phyloP scores from a whole-genome alignment of 2,113 vertebrate species.

The Podilymbus podiceps region DNA sequence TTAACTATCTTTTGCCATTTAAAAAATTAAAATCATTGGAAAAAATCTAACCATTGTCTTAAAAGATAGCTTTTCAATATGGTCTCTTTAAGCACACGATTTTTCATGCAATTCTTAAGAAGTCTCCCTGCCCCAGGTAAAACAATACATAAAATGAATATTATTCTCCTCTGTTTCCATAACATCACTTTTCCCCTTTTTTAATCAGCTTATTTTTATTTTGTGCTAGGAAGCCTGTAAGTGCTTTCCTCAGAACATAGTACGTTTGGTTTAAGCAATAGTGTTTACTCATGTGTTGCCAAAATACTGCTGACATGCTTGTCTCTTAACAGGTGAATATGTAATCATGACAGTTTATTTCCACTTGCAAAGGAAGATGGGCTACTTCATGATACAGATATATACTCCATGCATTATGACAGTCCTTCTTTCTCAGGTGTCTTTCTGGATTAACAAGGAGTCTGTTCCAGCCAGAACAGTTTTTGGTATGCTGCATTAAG shows the following conservation, averaged over 20 bases:
- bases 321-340: constrained; percentile 89
- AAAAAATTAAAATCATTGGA: not conserved
- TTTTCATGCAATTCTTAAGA: not conserved
- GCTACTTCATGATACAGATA: constrained; percentile 97
- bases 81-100: not conserved
- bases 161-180: not conserved
- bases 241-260: not conserved
- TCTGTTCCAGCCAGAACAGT: constrained; percentile 95
- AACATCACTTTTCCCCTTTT: not conserved
- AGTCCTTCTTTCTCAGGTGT: constrained; percentile 94
- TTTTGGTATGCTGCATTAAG: constrained; percentile 81
- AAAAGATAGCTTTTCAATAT: not conserved
- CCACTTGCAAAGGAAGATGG: constrained; percentile 97
- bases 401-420: constrained; percentile 98
- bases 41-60: not conserved
- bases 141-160: not conserved
- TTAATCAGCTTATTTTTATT: constrained; percentile 17
- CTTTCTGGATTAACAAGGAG: constrained; percentile 98
- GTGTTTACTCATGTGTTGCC: not conserved
- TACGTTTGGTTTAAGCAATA: constrained; percentile 19
- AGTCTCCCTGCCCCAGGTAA: not conserved
- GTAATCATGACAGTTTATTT: constrained; percentile 97
- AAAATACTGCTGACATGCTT: constrained; percentile 52
- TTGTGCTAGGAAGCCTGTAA: not conserved
- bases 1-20: not conserved